A percentile compares a stretch with the other conserved stretches of the same genome.
These are phyloP conservation scores for Hemitrygon akajei DNA, from an alignment of 2,797 vertebrate genomes.

Conservation along the genomic window DNA sequence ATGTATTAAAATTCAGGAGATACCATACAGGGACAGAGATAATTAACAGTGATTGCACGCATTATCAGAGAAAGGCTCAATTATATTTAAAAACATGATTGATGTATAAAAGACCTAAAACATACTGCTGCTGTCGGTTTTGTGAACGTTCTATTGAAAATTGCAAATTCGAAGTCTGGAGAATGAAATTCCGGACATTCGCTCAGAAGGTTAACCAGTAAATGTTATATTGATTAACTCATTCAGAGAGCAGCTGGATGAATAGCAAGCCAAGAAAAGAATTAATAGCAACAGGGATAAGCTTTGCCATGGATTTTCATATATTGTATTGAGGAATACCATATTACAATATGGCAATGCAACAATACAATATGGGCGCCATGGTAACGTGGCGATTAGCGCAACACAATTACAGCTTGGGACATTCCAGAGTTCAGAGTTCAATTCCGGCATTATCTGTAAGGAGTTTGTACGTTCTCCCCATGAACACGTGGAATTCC, in stretches of 20 bases:
- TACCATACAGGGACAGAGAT: not conserved
- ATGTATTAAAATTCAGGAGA: constrained; percentile 21
- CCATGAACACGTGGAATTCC: too few relatives aligned
- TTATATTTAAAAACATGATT: constrained; percentile 35
- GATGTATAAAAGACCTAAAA: constrained; percentile 22
- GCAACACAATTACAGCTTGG: too few relatives aligned
- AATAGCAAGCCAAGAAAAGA: constrained; percentile 29
- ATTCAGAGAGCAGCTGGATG: constrained; percentile 15
- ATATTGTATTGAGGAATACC: not conserved
- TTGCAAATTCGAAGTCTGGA: not conserved
- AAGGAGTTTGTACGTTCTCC: too few relatives aligned
- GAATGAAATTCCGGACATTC: constrained; percentile 1
- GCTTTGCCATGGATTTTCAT: not conserved
- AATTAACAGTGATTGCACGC: constrained; percentile 34
- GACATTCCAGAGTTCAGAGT: too few relatives aligned
- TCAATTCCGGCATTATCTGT: too few relatives aligned
- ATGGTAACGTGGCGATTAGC: too few relatives aligned
- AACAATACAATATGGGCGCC: too few relatives aligned
- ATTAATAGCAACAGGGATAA: not conserved
- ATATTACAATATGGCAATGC: too few relatives aligned
- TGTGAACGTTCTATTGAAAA: constrained; percentile 17
- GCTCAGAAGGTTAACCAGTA: constrained; percentile 1
- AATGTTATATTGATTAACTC: constrained; percentile 25
- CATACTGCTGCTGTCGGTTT: not conserved
- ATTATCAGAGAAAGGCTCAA: constrained; percentile 30